phyloP scores from a whole-genome alignment of 2,113 vertebrate genomes.

The Mustela lutreola region DNA sequence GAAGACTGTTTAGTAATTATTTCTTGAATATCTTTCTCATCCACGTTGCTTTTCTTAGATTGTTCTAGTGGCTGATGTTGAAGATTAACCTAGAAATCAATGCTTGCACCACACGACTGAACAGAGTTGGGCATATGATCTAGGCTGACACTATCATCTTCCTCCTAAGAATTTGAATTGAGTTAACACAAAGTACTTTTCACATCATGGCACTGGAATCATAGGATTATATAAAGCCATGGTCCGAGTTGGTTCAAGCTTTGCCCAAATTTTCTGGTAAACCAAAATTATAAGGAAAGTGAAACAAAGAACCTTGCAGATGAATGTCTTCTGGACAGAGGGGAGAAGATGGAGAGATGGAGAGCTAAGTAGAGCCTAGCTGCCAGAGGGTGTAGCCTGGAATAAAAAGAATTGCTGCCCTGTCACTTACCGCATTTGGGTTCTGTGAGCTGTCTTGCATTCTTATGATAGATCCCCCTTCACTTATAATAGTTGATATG shows the following conservation, averaged over 20 bases:
- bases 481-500: not conserved
- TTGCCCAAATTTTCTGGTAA: not conserved
- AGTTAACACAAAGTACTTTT: slow-evolving; percentile 1
- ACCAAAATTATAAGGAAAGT: not conserved
- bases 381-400: not conserved
- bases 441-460: not conserved
- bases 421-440: not conserved
- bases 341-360: not conserved
- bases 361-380: not conserved
- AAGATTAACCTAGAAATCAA: not conserved
- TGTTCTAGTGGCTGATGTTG: not conserved
- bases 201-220: not conserved
- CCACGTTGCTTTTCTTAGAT: not conserved
- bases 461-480: not conserved
- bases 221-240: not conserved
- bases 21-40: not conserved
- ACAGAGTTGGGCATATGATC: not conserved
- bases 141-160: not conserved
- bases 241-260: not conserved
- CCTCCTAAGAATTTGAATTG: not conserved
- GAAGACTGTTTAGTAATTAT: not conserved
- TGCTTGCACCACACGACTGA: too few relatives aligned
- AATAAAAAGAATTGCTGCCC: not conserved
- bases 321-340: not conserved
- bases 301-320: not conserved